Evolutionary conservation across 2,888 invertebrate genomes (phyloP).

Genomic region (Gastrophysa polygoni): DNA sequence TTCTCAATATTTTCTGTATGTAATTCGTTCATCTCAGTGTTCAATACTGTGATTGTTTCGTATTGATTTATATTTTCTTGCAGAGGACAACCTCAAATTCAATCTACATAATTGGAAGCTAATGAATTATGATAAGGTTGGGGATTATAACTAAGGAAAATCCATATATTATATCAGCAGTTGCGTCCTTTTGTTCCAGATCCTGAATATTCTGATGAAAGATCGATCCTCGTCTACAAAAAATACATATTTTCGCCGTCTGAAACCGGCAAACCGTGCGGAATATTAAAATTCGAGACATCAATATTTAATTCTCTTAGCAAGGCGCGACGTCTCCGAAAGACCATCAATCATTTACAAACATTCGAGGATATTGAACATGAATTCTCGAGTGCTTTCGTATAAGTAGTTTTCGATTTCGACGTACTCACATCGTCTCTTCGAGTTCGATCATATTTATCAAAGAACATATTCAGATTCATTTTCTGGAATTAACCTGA

Average conservation of each 20-base stretch:
- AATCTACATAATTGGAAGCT: no score
- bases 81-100: no score
- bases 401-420: conserved; percentile 45
- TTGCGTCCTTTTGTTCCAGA: no score
- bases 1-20: no score
- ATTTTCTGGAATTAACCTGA: conserved; percentile 25
- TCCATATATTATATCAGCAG: no score
- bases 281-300: conserved; percentile 48
- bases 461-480: conserved; percentile 25
- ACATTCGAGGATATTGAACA: conserved; percentile 47
- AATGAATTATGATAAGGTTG: no score
- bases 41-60: no score
- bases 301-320: conserved; percentile 49
- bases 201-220: not conserved
- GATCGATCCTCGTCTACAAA: not conserved
- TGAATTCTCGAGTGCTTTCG: conserved; percentile 40
- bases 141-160: no score
- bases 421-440: conserved; percentile 18
- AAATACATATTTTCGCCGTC: not conserved
- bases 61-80: no score
- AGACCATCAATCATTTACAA: conserved; percentile 56
- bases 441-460: conserved; percentile 20
- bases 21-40: no score
- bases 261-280: not conserved
- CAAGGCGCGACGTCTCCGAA: conserved; percentile 47